Evolutionary conservation across 2,113 vertebrate species (phyloP).

Genomic region (Bungarus multicinctus): DNA sequence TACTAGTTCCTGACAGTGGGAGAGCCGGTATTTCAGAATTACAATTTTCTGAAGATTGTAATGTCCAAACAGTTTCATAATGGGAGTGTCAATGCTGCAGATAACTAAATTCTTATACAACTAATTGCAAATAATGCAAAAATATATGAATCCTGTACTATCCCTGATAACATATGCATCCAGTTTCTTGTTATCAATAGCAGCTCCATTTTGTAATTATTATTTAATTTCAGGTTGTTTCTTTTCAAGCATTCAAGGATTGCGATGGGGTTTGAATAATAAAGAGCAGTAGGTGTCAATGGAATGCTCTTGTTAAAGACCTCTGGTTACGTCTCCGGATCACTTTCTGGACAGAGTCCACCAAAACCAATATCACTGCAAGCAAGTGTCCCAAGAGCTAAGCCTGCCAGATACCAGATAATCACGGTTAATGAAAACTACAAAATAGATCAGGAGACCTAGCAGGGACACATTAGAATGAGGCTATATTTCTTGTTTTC

Average conservation of each 20-base stretch:
- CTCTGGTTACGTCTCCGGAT: not conserved
- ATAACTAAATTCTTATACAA: not conserved
- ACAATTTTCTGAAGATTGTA: not conserved
- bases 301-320: not conserved
- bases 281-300: not conserved
- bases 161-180: not conserved
- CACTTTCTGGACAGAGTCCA: not conserved
- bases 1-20: not conserved
- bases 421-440: not conserved
- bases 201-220: not conserved
- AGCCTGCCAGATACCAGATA: not conserved
- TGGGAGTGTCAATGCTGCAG: not conserved
- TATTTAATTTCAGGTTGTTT: not conserved
- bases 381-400: not conserved
- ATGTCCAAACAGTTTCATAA: not conserved
- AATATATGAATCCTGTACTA: not conserved
- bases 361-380: not conserved
- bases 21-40: not conserved
- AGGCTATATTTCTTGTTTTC: not conserved
- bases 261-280: not conserved
- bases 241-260: not conserved
- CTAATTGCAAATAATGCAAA: not conserved
- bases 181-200: not conserved
- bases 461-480: not conserved
- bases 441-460: not conserved